Evolutionary conservation across 2,888 invertebrate species (phyloP), one percentile per base, ranked within the genome.

Genomic region (Catonia carolina): DNA sequence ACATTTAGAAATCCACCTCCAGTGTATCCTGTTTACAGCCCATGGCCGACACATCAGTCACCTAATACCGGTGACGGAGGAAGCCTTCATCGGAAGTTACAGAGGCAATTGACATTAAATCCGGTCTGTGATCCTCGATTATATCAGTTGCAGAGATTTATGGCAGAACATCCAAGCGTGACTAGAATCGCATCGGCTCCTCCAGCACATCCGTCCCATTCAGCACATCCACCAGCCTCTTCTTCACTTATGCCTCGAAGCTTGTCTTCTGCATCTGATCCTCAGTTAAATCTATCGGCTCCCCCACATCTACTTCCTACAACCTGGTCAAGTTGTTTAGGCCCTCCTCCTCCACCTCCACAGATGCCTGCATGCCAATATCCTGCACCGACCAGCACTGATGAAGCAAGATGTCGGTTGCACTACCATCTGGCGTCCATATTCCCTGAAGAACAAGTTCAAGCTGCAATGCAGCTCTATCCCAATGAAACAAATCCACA

Each of bases 401-500:
- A 80, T 55, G 90, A 91, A 66, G 83, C 85, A 17, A 79, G 92
- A 0, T 78, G 85, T 23, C 81, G 84, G 64, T 75, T 94, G 69
- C 91, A 89, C 71, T 93, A 86, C 73, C 92, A 94, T 72, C 75
- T 97, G 61, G 84, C 89, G n/a, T 87, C 87, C 53, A 84, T 96
- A 57, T 97, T 97, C 73, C 92, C 93, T 0, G 89, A 90, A 68
- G 85, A 87, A 63, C 88, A 91, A 69, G 95, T 96, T n/a, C 81
- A 83, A 52, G 83, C 85, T 52, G 94, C 89, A 0, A 90, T 97
- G 89, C 82, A 85, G 61, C 76, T 86, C 63, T 85, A 89, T 74
- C 95, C 95, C 0, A 87, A 90, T 49, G 93, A 93, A 71, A 89
- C 85, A 20, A 88, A 93, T 73, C 86, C 94, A 8, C 89, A 93